Conservation (phyloP, 2,113 vertebrate species). For the Lanius ludovicianus region DNA sequence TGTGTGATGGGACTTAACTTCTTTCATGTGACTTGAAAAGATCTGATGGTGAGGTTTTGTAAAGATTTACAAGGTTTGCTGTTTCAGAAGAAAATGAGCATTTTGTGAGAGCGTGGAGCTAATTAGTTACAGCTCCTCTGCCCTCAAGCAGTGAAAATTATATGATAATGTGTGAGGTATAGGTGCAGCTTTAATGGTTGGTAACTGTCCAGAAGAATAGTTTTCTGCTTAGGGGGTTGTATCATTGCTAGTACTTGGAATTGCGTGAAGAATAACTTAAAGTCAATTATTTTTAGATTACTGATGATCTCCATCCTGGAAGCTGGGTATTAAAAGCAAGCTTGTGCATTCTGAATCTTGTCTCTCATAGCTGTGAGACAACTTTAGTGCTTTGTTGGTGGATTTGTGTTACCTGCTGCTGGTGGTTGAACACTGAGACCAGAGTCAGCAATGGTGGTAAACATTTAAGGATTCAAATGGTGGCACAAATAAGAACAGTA, state of each 20-base stretch:
- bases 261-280: not conserved
- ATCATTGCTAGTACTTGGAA: not conserved
- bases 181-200: not conserved
- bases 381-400: not conserved
- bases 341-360: not conserved
- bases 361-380: not conserved
- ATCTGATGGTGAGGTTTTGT: not conserved
- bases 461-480: not conserved
- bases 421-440: not conserved
- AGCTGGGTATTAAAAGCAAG: not conserved
- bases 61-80: not conserved
- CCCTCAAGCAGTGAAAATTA: not conserved
- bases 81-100: not conserved
- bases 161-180: not conserved
- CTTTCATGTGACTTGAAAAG: not conserved
- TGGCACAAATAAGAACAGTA: not conserved
- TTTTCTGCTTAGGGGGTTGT: not conserved
- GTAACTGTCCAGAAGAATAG: not conserved
- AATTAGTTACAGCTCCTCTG: not conserved
- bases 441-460: not conserved
- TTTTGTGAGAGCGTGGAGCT: not conserved
- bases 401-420: not conserved
- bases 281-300: not conserved
- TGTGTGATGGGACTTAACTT: not conserved
- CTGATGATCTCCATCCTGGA: not conserved